Percentiles rank a stretch among this genome's conserved stretches.
These are phyloP conservation scores for Mormyrus lacerda DNA, from an alignment of 2,113 vertebrate species.

Conservation along the genomic window DNA sequence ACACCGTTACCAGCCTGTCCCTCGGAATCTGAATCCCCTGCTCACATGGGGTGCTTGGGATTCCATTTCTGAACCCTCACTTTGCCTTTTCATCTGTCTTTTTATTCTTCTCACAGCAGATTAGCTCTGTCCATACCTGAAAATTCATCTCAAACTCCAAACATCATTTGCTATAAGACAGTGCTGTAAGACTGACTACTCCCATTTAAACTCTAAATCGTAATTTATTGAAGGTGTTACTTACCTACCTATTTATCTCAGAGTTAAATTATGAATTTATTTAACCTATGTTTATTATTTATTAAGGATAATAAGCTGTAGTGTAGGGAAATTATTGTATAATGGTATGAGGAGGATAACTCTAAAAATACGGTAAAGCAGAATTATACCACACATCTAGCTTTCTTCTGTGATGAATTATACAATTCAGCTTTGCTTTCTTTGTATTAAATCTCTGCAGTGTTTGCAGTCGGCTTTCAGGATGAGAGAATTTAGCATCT, in stretches of 20 bases:
- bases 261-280: background rate
- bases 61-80: background rate
- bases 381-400: background rate
- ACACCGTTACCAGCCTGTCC: background rate
- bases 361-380: background rate
- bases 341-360: background rate
- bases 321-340: background rate
- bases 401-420: background rate
- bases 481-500: background rate
- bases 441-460: background rate
- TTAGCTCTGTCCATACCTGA: background rate
- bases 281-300: background rate
- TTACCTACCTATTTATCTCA: background rate
- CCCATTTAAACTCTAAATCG: background rate
- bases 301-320: background rate
- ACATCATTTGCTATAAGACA: background rate
- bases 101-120: background rate
- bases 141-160: background rate
- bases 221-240: background rate
- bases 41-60: background rate
- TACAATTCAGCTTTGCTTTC: background rate
- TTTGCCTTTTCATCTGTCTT: background rate
- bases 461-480: background rate
- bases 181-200: background rate
- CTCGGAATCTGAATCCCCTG: too few relatives aligned